Percentiles rank a stretch among this genome's conserved stretches.
Evolutionary conservation across 1,140 invertebrate species (phyloP).

Genomic region (Neuroterus valhalla): DNA sequence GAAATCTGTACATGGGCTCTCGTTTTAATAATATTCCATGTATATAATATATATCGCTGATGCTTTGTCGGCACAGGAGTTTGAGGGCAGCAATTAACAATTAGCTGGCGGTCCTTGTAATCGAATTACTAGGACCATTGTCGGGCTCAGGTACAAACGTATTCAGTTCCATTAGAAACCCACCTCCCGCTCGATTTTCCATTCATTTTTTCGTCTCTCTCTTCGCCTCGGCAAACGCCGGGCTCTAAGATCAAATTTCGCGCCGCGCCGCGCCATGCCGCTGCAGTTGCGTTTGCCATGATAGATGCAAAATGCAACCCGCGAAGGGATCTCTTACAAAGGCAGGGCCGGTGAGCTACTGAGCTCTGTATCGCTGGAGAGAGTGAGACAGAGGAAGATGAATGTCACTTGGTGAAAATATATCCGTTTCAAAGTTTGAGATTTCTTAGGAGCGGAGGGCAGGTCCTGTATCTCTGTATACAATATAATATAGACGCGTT

Average conservation of each 20-base stretch:
- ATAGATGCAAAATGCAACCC: slow-evolving; percentile 69
- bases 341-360: slow-evolving; percentile 53
- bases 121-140: slow-evolving; percentile 74
- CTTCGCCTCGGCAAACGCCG: slow-evolving; percentile 41
- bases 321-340: slow-evolving; percentile 72
- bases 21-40: slow-evolving; percentile 55
- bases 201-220: slow-evolving; percentile 48
- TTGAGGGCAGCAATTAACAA: slow-evolving; percentile 74
- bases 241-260: slow-evolving; percentile 69
- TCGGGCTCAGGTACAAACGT: slow-evolving; percentile 74
- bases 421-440: slow-evolving; percentile 73
- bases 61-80: slow-evolving; percentile 70
- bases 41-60: slow-evolving; percentile 56
- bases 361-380: slow-evolving; percentile 55
- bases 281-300: slow-evolving; percentile 57
- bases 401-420: slow-evolving; percentile 74
- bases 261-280: slow-evolving; percentile 59
- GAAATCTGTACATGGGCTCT: slow-evolving; percentile 48
- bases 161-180: slow-evolving; percentile 68
- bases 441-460: slow-evolving; percentile 48
- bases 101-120: slow-evolving; percentile 76
- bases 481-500: not conserved
- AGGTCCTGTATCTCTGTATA: slow-evolving; percentile 2
- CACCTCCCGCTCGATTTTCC: slow-evolving; percentile 49
- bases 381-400: slow-evolving; percentile 43